Percentiles rank a stretch among this genome's conserved stretches.
These are phyloP conservation scores for Pyrrhosoma nymphula DNA, from an alignment of 2,888 invertebrate genomes.

Conservation along the genomic window DNA sequence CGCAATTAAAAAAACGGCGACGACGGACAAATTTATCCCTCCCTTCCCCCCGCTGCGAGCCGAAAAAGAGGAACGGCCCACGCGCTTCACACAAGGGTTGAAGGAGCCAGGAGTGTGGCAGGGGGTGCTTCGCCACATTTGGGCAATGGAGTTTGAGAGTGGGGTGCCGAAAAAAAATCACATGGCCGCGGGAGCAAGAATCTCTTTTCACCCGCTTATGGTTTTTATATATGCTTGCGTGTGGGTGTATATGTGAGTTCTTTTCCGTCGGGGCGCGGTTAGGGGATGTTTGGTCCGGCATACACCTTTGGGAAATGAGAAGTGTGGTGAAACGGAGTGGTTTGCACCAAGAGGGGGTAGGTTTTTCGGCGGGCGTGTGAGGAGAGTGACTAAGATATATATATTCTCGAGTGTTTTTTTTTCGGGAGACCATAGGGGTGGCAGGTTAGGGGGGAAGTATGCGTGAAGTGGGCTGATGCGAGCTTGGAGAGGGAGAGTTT, in stretches of 20 bases:
- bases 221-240: neutral
- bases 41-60: neutral
- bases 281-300: neutral
- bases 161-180: neutral
- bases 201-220: neutral
- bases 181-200: neutral
- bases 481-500: constrained; percentile 2
- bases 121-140: neutral
- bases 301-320: neutral
- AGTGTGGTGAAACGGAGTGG: neutral
- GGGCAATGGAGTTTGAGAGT: neutral
- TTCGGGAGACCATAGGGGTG: neutral
- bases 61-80: neutral
- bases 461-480: neutral
- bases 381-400: neutral
- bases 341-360: neutral
- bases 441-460: neutral
- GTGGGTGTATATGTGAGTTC: neutral
- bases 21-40: neutral
- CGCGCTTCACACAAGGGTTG: neutral
- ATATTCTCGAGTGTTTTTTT: neutral
- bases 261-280: neutral
- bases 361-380: neutral
- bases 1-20: constrained; percentile 25
- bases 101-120: neutral